Percentiles rank a stretch among this genome's conserved stretches.
Conservation (phyloP, 2,888 invertebrate genomes). For the Adineta ricciae region DNA sequence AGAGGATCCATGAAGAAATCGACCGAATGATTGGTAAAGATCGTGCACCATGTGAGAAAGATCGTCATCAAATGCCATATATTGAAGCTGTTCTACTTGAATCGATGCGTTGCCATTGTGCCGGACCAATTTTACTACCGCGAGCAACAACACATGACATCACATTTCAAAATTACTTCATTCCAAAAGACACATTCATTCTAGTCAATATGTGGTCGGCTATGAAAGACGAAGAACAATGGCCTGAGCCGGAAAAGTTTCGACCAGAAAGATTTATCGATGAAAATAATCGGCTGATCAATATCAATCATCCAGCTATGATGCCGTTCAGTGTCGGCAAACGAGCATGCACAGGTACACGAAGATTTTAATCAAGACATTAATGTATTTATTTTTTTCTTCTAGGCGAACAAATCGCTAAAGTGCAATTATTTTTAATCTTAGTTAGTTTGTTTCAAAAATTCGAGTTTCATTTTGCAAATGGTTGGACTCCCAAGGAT, state of each 20-base stretch:
- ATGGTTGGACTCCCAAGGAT: slow-evolving; percentile 9
- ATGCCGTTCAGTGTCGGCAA: slow-evolving; percentile 33
- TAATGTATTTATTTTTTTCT: background rate
- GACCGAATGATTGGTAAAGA: slow-evolving; percentile 25
- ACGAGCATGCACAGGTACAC: slow-evolving; percentile 22
- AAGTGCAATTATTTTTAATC: slow-evolving; percentile 29
- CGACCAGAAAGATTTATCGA: slow-evolving; percentile 27
- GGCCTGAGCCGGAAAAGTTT: slow-evolving; percentile 27
- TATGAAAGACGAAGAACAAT: slow-evolving; percentile 29
- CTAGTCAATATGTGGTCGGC: slow-evolving; percentile 33
- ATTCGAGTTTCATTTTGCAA: slow-evolving; percentile 27
- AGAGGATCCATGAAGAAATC: slow-evolving; percentile 23
- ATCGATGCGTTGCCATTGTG: slow-evolving; percentile 29
- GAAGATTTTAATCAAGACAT: too few species aligned
- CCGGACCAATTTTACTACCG: slow-evolving; percentile 30
- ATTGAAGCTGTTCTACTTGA: slow-evolving; percentile 29
- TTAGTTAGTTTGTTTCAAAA: slow-evolving; percentile 31
- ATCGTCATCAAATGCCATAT: slow-evolving; percentile 20
- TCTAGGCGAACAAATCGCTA: slow-evolving; percentile 29
- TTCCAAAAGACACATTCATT: slow-evolving; percentile 32
- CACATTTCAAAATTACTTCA: slow-evolving; percentile 19
- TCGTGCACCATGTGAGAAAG: slow-evolving; percentile 25
- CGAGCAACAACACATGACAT: slow-evolving; percentile 31
- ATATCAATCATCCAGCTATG: slow-evolving; percentile 31
- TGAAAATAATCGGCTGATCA: slow-evolving; percentile 16